These are phyloP conservation scores for Eulemur coronatus DNA, from an alignment of 2,797 vertebrate genomes.

Conservation along the genomic window DNA sequence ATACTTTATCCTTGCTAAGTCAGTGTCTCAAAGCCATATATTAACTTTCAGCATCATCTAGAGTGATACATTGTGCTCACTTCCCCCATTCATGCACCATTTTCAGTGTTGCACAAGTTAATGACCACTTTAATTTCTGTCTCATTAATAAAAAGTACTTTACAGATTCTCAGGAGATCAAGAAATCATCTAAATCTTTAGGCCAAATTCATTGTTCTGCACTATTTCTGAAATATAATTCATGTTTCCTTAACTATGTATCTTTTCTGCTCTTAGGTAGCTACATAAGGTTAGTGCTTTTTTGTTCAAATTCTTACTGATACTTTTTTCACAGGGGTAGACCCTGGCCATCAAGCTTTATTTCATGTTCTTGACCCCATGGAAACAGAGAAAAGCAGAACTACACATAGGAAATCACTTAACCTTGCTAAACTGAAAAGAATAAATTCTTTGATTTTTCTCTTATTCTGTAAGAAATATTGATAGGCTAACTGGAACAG, in stretches of 20 bases:
- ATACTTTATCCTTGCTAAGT: not conserved
- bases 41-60: not conserved
- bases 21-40: not conserved
- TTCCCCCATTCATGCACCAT: not conserved
- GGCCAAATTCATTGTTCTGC: not conserved
- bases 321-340: not conserved
- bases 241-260: not conserved
- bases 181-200: not conserved
- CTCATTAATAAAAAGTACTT: not conserved
- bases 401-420: not conserved
- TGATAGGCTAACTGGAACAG: not conserved
- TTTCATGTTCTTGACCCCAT: not conserved
- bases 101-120: not conserved
- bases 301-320: not conserved
- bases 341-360: not conserved
- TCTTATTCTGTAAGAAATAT: not conserved
- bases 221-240: not conserved
- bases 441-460: not conserved
- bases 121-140: not conserved
- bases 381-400: not conserved
- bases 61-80: not conserved
- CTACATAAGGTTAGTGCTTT: not conserved
- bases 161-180: not conserved
- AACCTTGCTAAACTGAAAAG: not conserved
- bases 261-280: not conserved